Conservation (phyloP, 2,113 vertebrate genomes). For the Leucoraja erinaceus region DNA sequence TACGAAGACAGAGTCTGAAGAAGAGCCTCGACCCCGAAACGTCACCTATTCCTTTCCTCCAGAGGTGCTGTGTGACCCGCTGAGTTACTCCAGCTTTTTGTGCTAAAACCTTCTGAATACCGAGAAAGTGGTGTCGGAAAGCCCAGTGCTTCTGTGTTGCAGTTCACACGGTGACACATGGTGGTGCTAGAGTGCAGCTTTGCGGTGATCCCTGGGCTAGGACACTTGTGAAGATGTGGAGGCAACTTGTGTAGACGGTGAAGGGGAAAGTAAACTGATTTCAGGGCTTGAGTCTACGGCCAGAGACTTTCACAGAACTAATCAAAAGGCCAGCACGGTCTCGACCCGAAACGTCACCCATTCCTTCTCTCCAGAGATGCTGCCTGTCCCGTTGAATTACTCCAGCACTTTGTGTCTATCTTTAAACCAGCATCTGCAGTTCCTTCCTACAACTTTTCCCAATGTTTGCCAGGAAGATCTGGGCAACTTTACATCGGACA, state of each 20-base stretch:
- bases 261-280: not conserved
- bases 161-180: not conserved
- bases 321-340: not conserved
- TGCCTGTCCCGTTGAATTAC: no score
- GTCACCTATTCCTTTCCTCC: no score
- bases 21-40: no score
- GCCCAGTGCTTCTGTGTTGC: not conserved
- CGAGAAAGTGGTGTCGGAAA: not conserved
- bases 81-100: no score
- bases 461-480: not conserved
- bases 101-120: not conserved
- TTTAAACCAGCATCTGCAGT: no score
- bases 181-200: not conserved
- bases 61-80: no score
- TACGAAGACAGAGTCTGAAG: no score
- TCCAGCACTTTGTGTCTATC: no score
- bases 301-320: not conserved
- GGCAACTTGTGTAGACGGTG: not conserved
- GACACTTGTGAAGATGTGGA: not conserved
- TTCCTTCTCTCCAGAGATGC: no score
- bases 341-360: no score
- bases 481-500: no score
- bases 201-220: not conserved
- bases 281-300: not conserved
- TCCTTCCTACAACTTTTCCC: not conserved